Base-by-base conservation (phyloP, 2,797 vertebrate species). In the Hyperoplus immaculatus region DNA sequence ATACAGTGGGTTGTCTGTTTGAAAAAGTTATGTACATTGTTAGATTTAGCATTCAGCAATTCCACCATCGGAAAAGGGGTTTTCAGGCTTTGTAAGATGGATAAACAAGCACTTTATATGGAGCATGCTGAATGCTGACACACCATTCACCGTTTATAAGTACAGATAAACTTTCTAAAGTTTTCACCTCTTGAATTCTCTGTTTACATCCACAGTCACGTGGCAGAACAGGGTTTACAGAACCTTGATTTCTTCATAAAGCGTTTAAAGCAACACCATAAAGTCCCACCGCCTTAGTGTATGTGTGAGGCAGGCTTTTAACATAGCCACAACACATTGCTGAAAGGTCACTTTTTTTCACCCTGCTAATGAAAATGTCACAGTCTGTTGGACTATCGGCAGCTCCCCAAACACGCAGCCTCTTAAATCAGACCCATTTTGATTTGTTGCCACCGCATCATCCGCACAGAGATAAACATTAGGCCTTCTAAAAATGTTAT, bases 401-500 rank as follows among this genome's bases (percentile, higher is more conserved):
- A 10, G 4, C 65, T 72, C 10, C 4, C 55, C 57, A 60, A 55
- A 65, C 57, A 50, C 10, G 10, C 57, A 50, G 5, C 5, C 55
- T n/a, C 60, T 45, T 69, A 73, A 77, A 79, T 66, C 54, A 0
- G 39, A 70, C 8, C 10, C 29, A 16, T 68, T 72, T 58, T 58
- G 45, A 73, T 41, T n/a, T 63, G 49, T n/a, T 29, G 50, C 18
- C 9, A 50, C 8, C 7, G 58, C 73, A 64, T 79, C 60, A 42
- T 70, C 69, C 56, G 39, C 62, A 53, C 72, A 75, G 39, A 88
- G 77, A 85, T 55, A 84, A 77, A 83, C 69, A 85, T 83, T 76
- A 81, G 75, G 61, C 61, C 65, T 69, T 75, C 59, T 69, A 71
- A 83, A 29, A 81, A 60, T 70, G 71, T 87, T 83, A 80, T 43